Evolutionary conservation across 30 jellyfish, hydroid and myxozoan genomes (phyloP), one percentile per base, ranked within the genome.

Genomic region (Turritopsis rubra): DNA sequence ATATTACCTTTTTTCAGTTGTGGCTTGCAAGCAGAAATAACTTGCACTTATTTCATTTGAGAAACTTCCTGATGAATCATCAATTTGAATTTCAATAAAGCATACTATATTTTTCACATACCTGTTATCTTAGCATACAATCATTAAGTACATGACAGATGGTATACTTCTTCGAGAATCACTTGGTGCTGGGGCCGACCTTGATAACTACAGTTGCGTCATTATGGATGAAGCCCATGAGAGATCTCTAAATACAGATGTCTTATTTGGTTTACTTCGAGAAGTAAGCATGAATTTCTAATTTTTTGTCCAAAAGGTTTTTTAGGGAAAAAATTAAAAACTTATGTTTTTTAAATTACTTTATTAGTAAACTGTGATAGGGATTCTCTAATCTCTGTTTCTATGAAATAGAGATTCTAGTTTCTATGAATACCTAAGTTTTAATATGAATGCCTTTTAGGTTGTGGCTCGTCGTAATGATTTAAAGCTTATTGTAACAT

Each of bases 151-250:
- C 88, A 94, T 94, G 99, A 94, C 99, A 17, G 99, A 94, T 75
- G 99, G 99, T 54, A 94, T 94, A 28, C 80, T 94, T 24, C 93
- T 94, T 28, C 93, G 99, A 53, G 99, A 94, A 80, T 88, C 97
- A 0, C 72, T 94, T 23, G 88, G 89, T 28, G 97, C 85, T 23
- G 77, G 77, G 9, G 74, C 99, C 9, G 99, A 94, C 54, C 86
- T 94, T 66, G 99, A 94, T 53, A 90, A 86, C 79, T 94, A 94
- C 89, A 94, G 99, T 81, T 96, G 93, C 53, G 80, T 94, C 16
- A 89, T 94, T 28, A 94, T 94, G 99, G 99, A 94, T 80, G 99
- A 94, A 77, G 99, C 99, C 27, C 99, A 94, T 29, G 99, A 94
- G 66, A 53, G 99, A 21, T 94, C 99, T 23, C 93, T 94, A 68